Conservation (phyloP, 2,797 vertebrate species). For the Cossypha niveicapilla region DNA sequence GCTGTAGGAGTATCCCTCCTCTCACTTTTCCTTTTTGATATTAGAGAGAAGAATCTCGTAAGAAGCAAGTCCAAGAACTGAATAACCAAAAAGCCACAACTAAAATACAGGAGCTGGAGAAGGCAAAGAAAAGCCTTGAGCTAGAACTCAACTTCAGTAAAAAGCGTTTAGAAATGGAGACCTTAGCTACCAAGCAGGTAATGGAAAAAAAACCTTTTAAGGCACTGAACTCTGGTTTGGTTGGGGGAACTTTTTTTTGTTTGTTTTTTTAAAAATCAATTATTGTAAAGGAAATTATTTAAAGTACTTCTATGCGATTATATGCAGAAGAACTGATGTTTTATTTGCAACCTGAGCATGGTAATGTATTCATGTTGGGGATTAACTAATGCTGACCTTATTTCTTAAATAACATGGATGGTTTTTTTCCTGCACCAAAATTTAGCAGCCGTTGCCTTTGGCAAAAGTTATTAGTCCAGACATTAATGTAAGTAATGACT, state of each 20-base stretch:
- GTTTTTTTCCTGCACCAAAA: not conserved
- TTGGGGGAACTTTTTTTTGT: rapidly evolving
- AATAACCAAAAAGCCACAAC: slow-evolving; percentile 78
- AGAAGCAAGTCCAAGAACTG: slow-evolving; percentile 82
- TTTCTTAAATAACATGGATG: not conserved
- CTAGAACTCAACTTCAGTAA: slow-evolving; percentile 84
- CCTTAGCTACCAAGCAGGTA: slow-evolving; percentile 83
- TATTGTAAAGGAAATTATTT: not conserved
- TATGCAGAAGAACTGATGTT: not conserved
- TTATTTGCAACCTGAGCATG: not conserved
- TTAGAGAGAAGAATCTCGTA: slow-evolving; percentile 83
- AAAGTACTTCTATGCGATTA: not conserved
- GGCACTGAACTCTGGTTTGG: not conserved
- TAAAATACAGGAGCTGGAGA: slow-evolving; percentile 86
- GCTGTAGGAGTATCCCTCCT: not conserved
- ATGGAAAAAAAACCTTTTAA: not conserved
- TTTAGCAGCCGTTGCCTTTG: not conserved
- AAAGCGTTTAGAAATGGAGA: slow-evolving; percentile 87
- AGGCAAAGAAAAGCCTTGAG: slow-evolving; percentile 83
- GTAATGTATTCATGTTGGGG: not conserved
- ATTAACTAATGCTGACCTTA: not conserved
- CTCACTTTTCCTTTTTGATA: not conserved
- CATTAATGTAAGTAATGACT: not conserved
- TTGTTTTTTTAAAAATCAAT: not conserved
- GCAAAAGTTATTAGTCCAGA: not conserved